These are phyloP conservation scores for Cheracebus regulus DNA, from an alignment of 2,797 vertebrate species.

Conservation along the genomic window DNA sequence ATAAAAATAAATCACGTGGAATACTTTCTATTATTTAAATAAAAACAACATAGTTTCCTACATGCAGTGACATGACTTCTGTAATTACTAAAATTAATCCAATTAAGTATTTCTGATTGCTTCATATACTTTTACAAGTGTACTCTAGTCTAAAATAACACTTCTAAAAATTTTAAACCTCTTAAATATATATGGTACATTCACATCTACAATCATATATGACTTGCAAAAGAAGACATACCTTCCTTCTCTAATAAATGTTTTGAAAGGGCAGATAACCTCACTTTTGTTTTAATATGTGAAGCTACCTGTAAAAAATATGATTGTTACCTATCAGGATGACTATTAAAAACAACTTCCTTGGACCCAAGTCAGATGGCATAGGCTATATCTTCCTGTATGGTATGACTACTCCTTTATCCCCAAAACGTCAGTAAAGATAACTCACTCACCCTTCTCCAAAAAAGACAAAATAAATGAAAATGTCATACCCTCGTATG, in stretches of 20 bases:
- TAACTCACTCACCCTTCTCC: neutral
- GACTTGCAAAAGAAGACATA: neutral
- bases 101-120: neutral
- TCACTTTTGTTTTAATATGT: neutral
- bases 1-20: neutral
- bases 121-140: constrained; percentile 12
- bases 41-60: constrained; percentile 23
- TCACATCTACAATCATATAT: neutral
- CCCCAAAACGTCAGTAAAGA: neutral
- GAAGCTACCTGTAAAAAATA: constrained; percentile 11
- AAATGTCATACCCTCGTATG: constrained; percentile 91
- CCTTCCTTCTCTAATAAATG: constrained; percentile 17
- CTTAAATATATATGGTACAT: neutral
- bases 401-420: neutral
- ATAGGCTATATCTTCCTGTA: neutral
- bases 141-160: neutral
- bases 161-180: neutral
- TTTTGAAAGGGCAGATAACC: neutral
- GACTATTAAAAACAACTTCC: neutral
- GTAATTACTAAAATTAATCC: neutral
- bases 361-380: neutral
- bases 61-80: neutral
- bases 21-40: neutral
- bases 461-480: constrained; percentile 43
- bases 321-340: neutral